Conservation (phyloP, 1,140 invertebrate genomes). For the Brachionus plicatilis region DNA sequence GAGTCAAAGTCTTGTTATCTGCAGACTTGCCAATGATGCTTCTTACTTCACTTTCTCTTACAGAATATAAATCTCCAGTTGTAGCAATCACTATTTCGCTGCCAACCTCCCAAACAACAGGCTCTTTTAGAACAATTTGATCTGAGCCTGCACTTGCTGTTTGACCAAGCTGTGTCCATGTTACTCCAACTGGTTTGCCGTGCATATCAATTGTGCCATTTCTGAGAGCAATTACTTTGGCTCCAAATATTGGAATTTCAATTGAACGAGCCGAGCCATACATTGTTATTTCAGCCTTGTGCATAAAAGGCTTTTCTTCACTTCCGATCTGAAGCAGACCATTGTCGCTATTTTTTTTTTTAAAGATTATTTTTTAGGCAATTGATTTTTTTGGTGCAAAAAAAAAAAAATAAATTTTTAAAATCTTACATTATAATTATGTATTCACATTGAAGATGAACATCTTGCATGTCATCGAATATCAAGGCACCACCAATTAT, state of each 20-base stretch:
- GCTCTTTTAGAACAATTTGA: slow-evolving; percentile 43
- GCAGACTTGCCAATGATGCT: slow-evolving; percentile 45
- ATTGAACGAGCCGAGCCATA: slow-evolving; percentile 40
- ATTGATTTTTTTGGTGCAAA: too few relatives aligned
- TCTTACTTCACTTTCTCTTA: slow-evolving; percentile 44
- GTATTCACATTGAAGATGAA: slow-evolving; percentile 42
- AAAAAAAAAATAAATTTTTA: not conserved
- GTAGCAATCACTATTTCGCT: slow-evolving; percentile 51
- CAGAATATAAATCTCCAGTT: slow-evolving; percentile 46
- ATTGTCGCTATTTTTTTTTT: not conserved
- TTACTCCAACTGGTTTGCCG: slow-evolving; percentile 44
- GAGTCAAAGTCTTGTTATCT: slow-evolving; percentile 46
- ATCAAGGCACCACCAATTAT: slow-evolving; percentile 42
- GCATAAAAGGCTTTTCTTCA: slow-evolving; percentile 42
- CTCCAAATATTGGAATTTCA: slow-evolving; percentile 43
- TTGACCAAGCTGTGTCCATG: slow-evolving; percentile 47
- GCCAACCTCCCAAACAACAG: slow-evolving; percentile 47
- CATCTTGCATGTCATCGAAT: slow-evolving; percentile 42
- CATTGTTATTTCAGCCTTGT: slow-evolving; percentile 42
- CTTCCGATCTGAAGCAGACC: slow-evolving; percentile 42
- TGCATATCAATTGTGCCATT: slow-evolving; percentile 43
- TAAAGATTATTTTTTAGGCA: too few relatives aligned
- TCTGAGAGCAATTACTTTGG: slow-evolving; percentile 42
- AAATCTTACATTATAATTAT: slow-evolving; percentile 41
- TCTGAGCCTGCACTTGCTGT: slow-evolving; percentile 45